phyloP scores from a whole-genome alignment of 1,140 invertebrate species.

The Hetaerina americana region DNA sequence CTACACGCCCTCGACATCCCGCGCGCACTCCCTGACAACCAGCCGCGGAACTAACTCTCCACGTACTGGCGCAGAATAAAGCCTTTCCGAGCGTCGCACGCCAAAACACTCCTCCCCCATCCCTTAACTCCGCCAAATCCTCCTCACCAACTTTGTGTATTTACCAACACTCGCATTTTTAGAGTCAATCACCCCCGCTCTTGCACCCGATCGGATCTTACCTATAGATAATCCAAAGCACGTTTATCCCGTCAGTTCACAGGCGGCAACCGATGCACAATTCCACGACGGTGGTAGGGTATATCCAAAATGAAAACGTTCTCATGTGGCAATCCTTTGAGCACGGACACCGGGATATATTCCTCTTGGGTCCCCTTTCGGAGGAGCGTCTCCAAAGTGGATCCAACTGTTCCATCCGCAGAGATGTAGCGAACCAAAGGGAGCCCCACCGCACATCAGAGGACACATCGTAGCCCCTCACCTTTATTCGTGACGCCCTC shows the following conservation, averaged over 20 bases:
- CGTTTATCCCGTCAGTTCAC: neutral
- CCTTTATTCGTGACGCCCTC: neutral
- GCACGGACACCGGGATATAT: neutral
- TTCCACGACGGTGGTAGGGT: neutral
- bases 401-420: neutral
- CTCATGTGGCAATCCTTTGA: neutral
- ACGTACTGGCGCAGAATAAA: neutral
- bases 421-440: neutral
- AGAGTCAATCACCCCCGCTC: too few species aligned
- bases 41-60: neutral
- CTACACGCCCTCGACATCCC: too few species aligned
- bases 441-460: neutral
- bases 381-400: neutral
- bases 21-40: too few species aligned
- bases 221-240: neutral
- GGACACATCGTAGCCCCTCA: neutral
- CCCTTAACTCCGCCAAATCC: too few species aligned
- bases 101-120: too few species aligned
- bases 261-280: neutral
- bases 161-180: too few species aligned
- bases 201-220: too few species aligned
- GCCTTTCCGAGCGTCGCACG: too few species aligned
- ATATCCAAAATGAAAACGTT: neutral
- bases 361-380: neutral
- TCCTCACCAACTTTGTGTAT: too few species aligned